phyloP scores from a whole-genome alignment of 2,113 vertebrate species.

The Dasyornis broadbenti region DNA sequence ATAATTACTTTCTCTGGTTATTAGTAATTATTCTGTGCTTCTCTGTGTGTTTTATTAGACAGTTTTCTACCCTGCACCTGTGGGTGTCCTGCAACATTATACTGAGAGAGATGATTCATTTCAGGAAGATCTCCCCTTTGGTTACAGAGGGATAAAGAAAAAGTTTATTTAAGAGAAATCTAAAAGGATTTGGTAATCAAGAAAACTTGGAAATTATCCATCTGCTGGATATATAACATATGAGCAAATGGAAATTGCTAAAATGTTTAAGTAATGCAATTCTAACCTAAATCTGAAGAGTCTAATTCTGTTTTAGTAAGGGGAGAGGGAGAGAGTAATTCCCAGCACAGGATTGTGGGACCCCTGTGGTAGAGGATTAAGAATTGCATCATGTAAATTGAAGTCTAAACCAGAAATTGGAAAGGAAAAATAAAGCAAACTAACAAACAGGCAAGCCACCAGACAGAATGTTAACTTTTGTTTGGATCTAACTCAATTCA shows the following conservation, averaged over 20 bases:
- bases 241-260: constrained; percentile 35
- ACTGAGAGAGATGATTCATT: not conserved
- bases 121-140: not conserved
- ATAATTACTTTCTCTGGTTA: not conserved
- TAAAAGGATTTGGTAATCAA: constrained; percentile 54
- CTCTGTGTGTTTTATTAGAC: not conserved
- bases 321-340: not conserved
- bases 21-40: not conserved
- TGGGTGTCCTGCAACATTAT: not conserved
- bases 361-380: not conserved
- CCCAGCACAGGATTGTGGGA: not conserved
- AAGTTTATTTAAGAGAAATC: constrained; percentile 38
- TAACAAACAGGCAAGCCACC: not conserved
- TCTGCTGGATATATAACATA: constrained; percentile 24
- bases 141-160: constrained; percentile 18
- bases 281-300: constrained; percentile 41
- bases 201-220: constrained; percentile 52
- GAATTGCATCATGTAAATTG: not conserved
- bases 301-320: not conserved
- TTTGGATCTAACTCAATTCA: not conserved
- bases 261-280: constrained; percentile 43
- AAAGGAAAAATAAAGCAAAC: constrained; percentile 22
- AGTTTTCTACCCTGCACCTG: not conserved
- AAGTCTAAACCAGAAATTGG: constrained; percentile 46
- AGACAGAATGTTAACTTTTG: constrained; percentile 3